phyloP scores from a whole-genome alignment of 2,888 invertebrate species.

The Vanessa cardui region DNA sequence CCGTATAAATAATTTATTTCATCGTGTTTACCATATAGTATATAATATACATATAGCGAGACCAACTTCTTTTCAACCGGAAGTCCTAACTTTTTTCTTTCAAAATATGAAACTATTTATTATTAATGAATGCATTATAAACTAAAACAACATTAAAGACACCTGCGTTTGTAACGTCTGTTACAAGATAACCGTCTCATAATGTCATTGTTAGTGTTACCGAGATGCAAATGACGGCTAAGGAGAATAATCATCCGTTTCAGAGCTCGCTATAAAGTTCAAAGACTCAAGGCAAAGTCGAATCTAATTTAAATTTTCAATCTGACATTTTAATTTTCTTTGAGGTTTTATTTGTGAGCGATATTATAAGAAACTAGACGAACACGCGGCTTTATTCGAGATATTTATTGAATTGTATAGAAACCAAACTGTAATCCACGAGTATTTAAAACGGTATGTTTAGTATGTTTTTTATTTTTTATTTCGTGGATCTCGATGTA shows the following conservation, averaged over 20 bases:
- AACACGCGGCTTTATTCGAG: too few relatives aligned
- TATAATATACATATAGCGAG: too few relatives aligned
- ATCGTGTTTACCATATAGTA: too few relatives aligned
- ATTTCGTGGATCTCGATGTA: too few relatives aligned
- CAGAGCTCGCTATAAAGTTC: not conserved
- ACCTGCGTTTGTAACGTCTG: conserved; percentile 10
- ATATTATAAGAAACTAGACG: not conserved
- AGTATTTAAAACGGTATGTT: too few relatives aligned
- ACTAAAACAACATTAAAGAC: not conserved
- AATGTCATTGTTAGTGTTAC: not conserved
- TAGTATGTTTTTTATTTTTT: too few relatives aligned
- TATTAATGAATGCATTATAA: not conserved
- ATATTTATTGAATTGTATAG: too few relatives aligned
- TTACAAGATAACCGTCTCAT: conserved; percentile 18
- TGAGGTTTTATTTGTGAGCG: not conserved
- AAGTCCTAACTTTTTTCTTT: too few relatives aligned
- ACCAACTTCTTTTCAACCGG: too few relatives aligned
- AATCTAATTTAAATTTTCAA: conserved; percentile 4
- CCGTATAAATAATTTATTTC: too few relatives aligned
- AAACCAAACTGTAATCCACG: too few relatives aligned
- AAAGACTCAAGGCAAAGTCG: not conserved
- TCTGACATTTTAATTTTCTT: conserved; percentile 1
- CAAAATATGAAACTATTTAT: not conserved
- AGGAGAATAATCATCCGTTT: not conserved
- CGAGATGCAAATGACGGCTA: conserved; percentile 1